Evolutionary conservation across 2,113 vertebrate species (phyloP), one percentile per base, ranked within the genome.

Genomic region (Phylloscopus whistleri): DNA sequence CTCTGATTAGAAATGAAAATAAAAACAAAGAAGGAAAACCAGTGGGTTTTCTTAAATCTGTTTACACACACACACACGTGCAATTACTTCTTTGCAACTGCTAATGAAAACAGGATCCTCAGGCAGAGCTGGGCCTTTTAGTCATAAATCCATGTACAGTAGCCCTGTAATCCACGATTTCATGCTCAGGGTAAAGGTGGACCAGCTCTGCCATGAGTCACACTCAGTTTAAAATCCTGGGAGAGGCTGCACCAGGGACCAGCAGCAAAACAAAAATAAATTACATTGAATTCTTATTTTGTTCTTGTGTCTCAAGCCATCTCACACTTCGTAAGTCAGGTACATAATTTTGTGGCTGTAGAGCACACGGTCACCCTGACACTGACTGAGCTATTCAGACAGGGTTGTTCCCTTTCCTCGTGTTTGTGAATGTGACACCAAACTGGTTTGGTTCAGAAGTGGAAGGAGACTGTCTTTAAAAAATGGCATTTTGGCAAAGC

Each of bases 11-110:
- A 81, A 93, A 93, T 56, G 48, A 84, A 91, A 95, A 92, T 60
- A 84, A 89, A 95, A 93, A 92, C 88, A 89, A 84, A 90, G 73
- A 59, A 56, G 28, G 86, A 78, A 93, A 87, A 94, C 18, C 41
- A 77, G 51, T 70, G 83, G 23, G 30, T 44, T 94, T 87, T 87
- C 77, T 87, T 56, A 60, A 81, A 68, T 21, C 16, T 90, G 58
- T 93, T 95, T 95, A 75, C 55, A 84, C 81, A 81, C 31, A 70
- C 12, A 27, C 28, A 16, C 14, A 46, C 13, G 41, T 0, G 3
- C 41, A 41, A 64, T 84, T 91, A 33, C 51, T 84, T 53, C 73
- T 96, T 67, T 53, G 23, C 16, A 19, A 24, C 59, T 70, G 23
- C 22, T 93, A 74, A 94, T 55, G 58, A 75, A 94, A 93, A 90